Base-by-base conservation (phyloP, 2,888 invertebrate species). In the Tetragonisca angustula region DNA sequence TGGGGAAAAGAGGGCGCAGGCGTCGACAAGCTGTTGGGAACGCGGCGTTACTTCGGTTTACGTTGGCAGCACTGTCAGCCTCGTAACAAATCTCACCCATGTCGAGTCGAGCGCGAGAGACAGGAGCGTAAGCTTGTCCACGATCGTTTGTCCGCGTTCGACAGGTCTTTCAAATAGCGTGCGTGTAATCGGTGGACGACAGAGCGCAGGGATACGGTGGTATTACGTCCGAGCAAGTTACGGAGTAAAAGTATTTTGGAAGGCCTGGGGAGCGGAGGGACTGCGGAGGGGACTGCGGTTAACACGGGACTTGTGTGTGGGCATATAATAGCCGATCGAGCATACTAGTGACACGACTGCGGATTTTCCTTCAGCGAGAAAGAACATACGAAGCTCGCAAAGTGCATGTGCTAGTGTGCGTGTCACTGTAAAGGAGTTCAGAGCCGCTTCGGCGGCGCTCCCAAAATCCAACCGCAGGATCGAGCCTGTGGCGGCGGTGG, bases 21-120 rank as follows among this genome's bases (percentile, higher is more conserved):
- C 17, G 15, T 65, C n/a, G 52, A 54, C 0, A 9, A 15, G 21
- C 32, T 52, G 54, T 80, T 81, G 75, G 17, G 61, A 75, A 69
- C 32, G 75, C 67, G 32, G 65, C 79, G 13, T 83, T 24, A 84
- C 2, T 32, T 54, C 43, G 24, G 49, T 27, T 68, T 36, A 65
- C 50, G 73, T 88, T 92, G 92, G 91, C 80, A 90, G 79, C 76
- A 90, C 84, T 91, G 92, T 84, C 89, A 87, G 89, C 87, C 87
- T 87, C 91, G 90, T 90, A 90, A 90, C 90, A 88, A 92, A 89
- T 89, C 89, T 88, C 88, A 88, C 87, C 89, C 84, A 91, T 87
- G 91, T 90, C 91, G 89, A 91, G 92, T 91, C 88, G 91, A 89
- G 90, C 90, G 91, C 89, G 90, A 91, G 90, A 91, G 90, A 86